Conservation (phyloP, 1,140 invertebrate genomes). For the Andricus grossulariae region DNA sequence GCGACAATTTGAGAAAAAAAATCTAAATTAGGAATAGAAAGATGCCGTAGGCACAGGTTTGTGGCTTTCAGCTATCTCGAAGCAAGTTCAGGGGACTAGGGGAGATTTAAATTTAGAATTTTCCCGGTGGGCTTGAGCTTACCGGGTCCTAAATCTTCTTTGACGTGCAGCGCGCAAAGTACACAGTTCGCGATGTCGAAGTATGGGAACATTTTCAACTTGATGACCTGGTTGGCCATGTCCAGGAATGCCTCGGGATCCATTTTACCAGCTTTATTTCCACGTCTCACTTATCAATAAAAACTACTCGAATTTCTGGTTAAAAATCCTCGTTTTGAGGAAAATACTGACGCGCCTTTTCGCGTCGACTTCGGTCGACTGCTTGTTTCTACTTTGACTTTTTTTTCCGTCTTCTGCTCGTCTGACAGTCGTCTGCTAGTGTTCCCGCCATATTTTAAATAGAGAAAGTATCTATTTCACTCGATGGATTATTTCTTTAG, state of each 20-base stretch:
- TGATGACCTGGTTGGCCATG: slow-evolving; percentile 98
- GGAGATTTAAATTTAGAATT: slow-evolving; percentile 71
- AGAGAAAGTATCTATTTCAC: too few relatives aligned
- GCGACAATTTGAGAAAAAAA: slow-evolving; percentile 3
- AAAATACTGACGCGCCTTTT: background rate
- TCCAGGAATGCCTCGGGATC: slow-evolving; percentile 98
- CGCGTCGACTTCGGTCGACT: background rate
- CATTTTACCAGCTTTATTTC: slow-evolving; percentile 79
- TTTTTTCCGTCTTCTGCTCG: background rate
- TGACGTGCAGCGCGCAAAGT: slow-evolving; percentile 92
- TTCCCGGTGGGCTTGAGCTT: slow-evolving; percentile 71
- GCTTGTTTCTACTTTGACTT: background rate
- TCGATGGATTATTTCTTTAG: too few relatives aligned
- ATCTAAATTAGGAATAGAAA: slow-evolving; percentile 28
- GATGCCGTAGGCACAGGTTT: background rate
- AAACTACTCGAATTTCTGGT: background rate
- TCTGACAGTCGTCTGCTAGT: slow-evolving; percentile 22
- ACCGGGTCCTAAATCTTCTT: slow-evolving; percentile 96
- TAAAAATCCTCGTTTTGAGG: background rate
- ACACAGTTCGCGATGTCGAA: slow-evolving; percentile 98
- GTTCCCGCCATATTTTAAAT: background rate
- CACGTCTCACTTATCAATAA: background rate
- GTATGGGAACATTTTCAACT: slow-evolving; percentile 99
- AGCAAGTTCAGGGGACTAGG: slow-evolving; percentile 39
- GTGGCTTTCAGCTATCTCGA: slow-evolving; percentile 48